Percentiles rank a stretch among this genome's conserved stretches.
phyloP scores from a whole-genome alignment of 2,797 vertebrate genomes.

The Lutjanus argentimaculatus region DNA sequence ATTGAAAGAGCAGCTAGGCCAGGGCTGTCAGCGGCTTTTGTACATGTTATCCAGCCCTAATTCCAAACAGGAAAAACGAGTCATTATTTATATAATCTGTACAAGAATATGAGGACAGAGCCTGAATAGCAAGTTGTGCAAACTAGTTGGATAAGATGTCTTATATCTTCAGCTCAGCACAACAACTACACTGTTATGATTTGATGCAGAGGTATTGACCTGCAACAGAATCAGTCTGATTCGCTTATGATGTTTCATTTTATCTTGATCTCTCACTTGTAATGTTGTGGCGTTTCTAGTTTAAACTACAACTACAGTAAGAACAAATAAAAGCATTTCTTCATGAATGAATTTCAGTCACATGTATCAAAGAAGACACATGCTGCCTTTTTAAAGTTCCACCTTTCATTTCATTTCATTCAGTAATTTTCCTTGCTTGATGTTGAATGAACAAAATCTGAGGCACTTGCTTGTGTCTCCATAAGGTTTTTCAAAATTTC shows the following conservation, averaged over 20 bases:
- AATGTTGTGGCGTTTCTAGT: neutral
- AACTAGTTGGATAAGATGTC: neutral
- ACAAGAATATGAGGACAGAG: neutral
- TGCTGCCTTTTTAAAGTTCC: neutral
- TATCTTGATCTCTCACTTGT: neutral
- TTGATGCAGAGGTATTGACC: neutral
- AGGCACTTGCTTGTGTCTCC: neutral
- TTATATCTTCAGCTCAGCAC: neutral
- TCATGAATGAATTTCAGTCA: neutral
- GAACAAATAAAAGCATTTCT: neutral
- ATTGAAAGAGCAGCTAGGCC: no score
- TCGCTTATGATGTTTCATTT: neutral
- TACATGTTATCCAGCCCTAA: no score
- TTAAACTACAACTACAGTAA: neutral
- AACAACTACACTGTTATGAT: slow-evolving; percentile 10
- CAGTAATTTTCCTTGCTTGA: neutral
- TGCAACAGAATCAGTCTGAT: neutral
- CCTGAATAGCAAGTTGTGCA: slow-evolving; percentile 16
- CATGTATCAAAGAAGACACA: no score
- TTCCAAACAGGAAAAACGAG: slow-evolving; percentile 9
- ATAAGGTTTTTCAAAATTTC: neutral
- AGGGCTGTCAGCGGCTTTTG: no score
- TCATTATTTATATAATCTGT: neutral
- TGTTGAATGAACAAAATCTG: neutral
- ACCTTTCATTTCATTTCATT: neutral